These are phyloP conservation scores for Cheilosia impressa DNA, from an alignment of 2,888 invertebrate species.

Conservation along the genomic window DNA sequence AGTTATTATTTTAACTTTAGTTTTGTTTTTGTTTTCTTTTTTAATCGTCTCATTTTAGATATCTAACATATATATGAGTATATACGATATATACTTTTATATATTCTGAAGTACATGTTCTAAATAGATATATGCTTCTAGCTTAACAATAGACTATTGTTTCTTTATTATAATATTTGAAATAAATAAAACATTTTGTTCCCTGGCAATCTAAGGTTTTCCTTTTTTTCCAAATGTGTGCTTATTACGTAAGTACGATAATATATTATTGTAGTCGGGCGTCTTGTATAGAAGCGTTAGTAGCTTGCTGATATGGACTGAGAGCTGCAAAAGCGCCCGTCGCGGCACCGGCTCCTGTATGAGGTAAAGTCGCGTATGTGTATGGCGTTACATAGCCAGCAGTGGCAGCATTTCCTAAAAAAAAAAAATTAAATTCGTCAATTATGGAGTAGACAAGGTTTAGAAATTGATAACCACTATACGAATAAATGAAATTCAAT, in stretches of 20 bases:
- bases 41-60: constrained; percentile 19
- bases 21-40: not conserved
- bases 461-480: not conserved
- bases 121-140: constrained; percentile 57
- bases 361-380: constrained; percentile 69
- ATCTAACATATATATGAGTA: constrained; percentile 27
- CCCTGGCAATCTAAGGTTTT: constrained; percentile 51
- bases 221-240: constrained; percentile 17
- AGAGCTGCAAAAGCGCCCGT: constrained; percentile 65
- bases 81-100: constrained; percentile 14
- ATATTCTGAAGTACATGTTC: constrained; percentile 46
- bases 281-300: constrained; percentile 70
- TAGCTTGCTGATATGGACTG: constrained; percentile 67
- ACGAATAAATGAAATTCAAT: not conserved
- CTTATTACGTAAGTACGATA: not conserved
- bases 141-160: constrained; percentile 42
- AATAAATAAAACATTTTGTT: constrained; percentile 58
- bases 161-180: constrained; percentile 37
- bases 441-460: not conserved
- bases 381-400: constrained; percentile 70
- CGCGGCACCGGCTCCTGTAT: constrained; percentile 56
- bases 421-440: constrained; percentile 10
- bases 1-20: not conserved
- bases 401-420: constrained; percentile 67
- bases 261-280: constrained; percentile 68